A percentile compares a stretch with the other conserved stretches of the same genome.
phyloP scores from a whole-genome alignment of 1,140 invertebrate genomes.

The Drosophila teissieri region DNA sequence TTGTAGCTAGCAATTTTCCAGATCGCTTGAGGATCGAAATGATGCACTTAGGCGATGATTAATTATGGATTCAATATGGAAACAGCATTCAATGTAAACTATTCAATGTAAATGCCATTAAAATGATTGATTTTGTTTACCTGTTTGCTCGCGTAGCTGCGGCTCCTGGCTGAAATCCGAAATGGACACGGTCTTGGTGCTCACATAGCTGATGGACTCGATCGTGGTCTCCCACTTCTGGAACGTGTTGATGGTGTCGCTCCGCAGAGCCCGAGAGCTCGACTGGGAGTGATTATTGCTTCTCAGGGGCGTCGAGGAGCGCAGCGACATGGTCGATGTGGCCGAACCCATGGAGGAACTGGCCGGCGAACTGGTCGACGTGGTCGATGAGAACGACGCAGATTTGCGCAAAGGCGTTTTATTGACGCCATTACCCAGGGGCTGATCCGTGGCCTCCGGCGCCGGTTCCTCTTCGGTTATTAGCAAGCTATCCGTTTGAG shows the following conservation, averaged over 20 bases:
- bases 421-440: slow-evolving; percentile 26
- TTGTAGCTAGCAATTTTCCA: slow-evolving; percentile 75
- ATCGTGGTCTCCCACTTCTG: slow-evolving; percentile 83
- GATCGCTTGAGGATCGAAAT: slow-evolving; percentile 56
- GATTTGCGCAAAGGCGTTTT: slow-evolving; percentile 76
- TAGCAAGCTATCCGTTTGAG: slow-evolving; percentile 74
- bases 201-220: slow-evolving; percentile 82
- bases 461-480: slow-evolving; percentile 67
- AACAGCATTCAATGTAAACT: slow-evolving; percentile 36
- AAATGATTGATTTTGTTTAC: slow-evolving; percentile 29
- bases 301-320: slow-evolving; percentile 65
- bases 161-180: slow-evolving; percentile 66
- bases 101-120: slow-evolving; percentile 15
- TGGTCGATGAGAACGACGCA: slow-evolving; percentile 73
- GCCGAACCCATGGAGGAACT: slow-evolving; percentile 73
- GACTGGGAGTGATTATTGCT: slow-evolving; percentile 22
- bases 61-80: slow-evolving; percentile 32
- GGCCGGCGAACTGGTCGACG: slow-evolving; percentile 60
- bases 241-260: slow-evolving; percentile 78
- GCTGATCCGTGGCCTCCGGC: slow-evolving; percentile 8
- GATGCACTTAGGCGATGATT: slow-evolving; percentile 55
- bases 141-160: slow-evolving; percentile 65
- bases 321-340: slow-evolving; percentile 76
- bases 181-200: slow-evolving; percentile 77
- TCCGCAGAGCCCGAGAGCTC: slow-evolving; percentile 58